phyloP scores from a whole-genome alignment of 1,140 invertebrate genomes.

The Dreissena polymorpha region DNA sequence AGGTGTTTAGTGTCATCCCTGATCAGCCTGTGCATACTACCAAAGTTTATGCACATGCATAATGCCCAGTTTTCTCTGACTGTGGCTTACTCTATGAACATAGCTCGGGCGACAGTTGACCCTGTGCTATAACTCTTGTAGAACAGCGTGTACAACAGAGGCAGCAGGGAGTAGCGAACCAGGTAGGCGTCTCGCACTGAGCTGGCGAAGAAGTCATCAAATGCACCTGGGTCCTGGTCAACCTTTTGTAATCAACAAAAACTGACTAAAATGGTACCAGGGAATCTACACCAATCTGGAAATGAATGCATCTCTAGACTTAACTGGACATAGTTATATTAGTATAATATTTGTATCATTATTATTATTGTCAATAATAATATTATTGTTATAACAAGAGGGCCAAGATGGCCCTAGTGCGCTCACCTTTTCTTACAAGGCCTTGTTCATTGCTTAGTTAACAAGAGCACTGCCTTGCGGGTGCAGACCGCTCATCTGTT shows the following conservation, averaged over 20 bases:
- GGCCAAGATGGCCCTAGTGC: too few relatives aligned
- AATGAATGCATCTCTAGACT: background rate
- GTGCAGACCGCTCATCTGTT: too few relatives aligned
- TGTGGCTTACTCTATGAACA: slow-evolving; percentile 82
- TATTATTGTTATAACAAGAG: too few relatives aligned
- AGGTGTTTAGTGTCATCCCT: too few relatives aligned
- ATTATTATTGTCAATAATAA: too few relatives aligned
- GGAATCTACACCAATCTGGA: background rate
- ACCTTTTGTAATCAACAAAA: background rate
- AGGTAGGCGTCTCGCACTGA: slow-evolving; percentile 19
- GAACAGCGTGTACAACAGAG: slow-evolving; percentile 91
- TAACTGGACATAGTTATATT: background rate
- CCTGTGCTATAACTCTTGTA: slow-evolving; percentile 86
- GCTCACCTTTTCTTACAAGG: too few relatives aligned
- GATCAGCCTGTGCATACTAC: too few relatives aligned
- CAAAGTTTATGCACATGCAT: too few relatives aligned
- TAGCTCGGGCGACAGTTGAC: slow-evolving; percentile 87
- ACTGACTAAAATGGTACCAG: background rate
- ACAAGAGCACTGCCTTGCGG: too few relatives aligned
- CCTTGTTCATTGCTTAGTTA: too few relatives aligned
- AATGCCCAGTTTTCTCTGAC: too few relatives aligned
- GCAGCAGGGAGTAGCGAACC: slow-evolving; percentile 87
- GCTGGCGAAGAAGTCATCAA: slow-evolving; percentile 35
- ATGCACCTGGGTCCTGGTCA: slow-evolving; percentile 37
- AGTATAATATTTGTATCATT: background rate